These are phyloP conservation scores for Meloidogyne chitwoodi DNA, from an alignment of 1,140 invertebrate genomes.

Conservation along the genomic window DNA sequence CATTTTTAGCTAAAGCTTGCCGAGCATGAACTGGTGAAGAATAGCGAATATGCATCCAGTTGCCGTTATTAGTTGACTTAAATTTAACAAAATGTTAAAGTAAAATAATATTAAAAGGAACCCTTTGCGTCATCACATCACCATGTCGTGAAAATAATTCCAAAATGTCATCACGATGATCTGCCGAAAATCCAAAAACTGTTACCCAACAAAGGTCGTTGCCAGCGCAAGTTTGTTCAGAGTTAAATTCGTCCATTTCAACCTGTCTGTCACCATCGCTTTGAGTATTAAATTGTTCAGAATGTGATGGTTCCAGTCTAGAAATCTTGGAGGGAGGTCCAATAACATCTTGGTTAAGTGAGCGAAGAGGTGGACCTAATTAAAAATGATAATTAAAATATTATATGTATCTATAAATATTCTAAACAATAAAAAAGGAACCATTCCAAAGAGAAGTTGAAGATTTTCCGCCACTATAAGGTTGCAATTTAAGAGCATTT, in stretches of 20 bases:
- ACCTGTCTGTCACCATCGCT: neutral
- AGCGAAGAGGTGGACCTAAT: slow-evolving; percentile 45
- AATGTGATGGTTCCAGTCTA: slow-evolving; percentile 4
- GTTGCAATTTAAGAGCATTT: neutral
- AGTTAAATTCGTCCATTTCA: neutral
- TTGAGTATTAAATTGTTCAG: neutral
- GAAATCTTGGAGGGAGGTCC: slow-evolving; percentile 32
- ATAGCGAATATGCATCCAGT: slow-evolving; percentile 45
- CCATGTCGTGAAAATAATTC: slow-evolving; percentile 41
- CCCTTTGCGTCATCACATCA: slow-evolving; percentile 43
- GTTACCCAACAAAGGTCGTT: slow-evolving; percentile 32
- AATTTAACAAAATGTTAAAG: slow-evolving; percentile 10
- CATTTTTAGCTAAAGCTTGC: slow-evolving; percentile 36
- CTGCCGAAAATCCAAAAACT: slow-evolving; percentile 40
- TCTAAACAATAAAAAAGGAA: slow-evolving; percentile 8
- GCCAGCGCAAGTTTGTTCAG: neutral
- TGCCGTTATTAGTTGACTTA: slow-evolving; percentile 34
- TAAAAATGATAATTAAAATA: neutral
- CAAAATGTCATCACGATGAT: slow-evolving; percentile 25
- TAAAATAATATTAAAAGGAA: neutral
- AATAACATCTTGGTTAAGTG: slow-evolving; percentile 29
- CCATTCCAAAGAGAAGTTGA: slow-evolving; percentile 23
- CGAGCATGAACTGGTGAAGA: slow-evolving; percentile 39
- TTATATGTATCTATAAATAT: neutral
- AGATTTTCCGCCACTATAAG: neutral